Evolutionary conservation across 2,888 invertebrate genomes (phyloP).

Genomic region (Pristionchus arcanus): DNA sequence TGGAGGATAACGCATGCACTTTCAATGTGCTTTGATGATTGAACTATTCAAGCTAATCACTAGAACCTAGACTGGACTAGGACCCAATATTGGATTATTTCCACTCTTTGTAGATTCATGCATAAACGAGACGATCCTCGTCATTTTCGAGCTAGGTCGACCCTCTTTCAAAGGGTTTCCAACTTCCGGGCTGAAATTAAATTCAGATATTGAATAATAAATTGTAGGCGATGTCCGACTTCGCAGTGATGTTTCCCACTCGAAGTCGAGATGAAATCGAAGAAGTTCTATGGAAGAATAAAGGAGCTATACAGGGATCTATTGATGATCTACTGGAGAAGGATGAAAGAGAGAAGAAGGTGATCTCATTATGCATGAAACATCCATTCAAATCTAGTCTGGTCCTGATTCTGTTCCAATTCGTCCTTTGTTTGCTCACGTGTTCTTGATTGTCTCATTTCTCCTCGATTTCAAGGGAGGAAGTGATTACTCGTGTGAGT

Average conservation of each 20-base stretch:
- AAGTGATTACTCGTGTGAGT: slow-evolving; percentile 34
- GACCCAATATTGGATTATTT: neutral
- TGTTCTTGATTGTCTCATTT: slow-evolving; percentile 31
- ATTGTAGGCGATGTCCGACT: slow-evolving; percentile 51
- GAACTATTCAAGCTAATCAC: neutral
- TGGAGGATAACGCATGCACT: neutral
- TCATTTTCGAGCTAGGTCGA: neutral
- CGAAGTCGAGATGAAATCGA: slow-evolving; percentile 45
- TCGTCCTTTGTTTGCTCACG: neutral
- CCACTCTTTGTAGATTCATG: neutral
- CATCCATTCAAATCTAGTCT: neutral
- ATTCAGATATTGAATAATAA: neutral
- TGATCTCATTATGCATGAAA: neutral
- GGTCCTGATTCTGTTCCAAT: neutral
- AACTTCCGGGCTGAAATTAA: neutral
- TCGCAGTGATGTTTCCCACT: slow-evolving; percentile 53
- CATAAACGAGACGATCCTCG: neutral
- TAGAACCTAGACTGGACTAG: neutral
- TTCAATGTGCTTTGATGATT: neutral
- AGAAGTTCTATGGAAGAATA: slow-evolving; percentile 36
- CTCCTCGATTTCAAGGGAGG: neutral
- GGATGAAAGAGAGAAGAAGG: neutral
- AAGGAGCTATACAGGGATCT: slow-evolving; percentile 2
- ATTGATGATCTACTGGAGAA: slow-evolving; percentile 37
- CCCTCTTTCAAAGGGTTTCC: neutral